A percentile compares a stretch with the other conserved stretches of the same genome.
These are phyloP conservation scores for Prionace glauca DNA, from an alignment of 2,797 vertebrate species.

Conservation along the genomic window DNA sequence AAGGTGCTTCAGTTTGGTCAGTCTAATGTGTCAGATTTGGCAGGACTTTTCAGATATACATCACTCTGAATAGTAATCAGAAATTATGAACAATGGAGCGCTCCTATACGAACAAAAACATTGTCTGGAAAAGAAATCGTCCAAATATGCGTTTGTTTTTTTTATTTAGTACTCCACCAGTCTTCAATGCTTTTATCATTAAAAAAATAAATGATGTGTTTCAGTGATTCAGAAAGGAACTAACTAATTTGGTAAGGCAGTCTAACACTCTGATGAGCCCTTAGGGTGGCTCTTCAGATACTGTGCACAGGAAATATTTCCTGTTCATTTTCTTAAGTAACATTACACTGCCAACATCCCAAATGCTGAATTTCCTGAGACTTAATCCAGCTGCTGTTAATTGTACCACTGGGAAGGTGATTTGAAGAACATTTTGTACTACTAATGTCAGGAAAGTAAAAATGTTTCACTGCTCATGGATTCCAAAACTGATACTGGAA, in stretches of 20 bases:
- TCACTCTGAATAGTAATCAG: background rate
- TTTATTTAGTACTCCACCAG: background rate
- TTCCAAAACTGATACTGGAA: background rate
- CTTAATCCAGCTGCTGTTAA: constrained; percentile 7
- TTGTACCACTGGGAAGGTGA: background rate
- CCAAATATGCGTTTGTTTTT: background rate
- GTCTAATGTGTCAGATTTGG: background rate
- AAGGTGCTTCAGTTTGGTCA: background rate
- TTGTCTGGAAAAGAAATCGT: background rate
- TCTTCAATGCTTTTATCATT: background rate
- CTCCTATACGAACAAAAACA: background rate
- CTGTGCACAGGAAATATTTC: constrained; percentile 26
- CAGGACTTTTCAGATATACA: background rate
- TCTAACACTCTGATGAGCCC: background rate
- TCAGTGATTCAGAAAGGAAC: background rate
- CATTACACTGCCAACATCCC: background rate
- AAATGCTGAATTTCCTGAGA: background rate
- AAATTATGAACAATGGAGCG: background rate
- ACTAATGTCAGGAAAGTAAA: background rate
- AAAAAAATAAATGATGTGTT: background rate
- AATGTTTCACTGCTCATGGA: background rate
- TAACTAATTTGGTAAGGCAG: background rate
- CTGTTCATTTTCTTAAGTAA: background rate
- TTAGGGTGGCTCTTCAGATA: background rate
- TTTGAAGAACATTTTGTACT: background rate